Evolutionary conservation across 2,888 invertebrate species (phyloP).

Genomic region (Pristionchus fissidentatus): DNA sequence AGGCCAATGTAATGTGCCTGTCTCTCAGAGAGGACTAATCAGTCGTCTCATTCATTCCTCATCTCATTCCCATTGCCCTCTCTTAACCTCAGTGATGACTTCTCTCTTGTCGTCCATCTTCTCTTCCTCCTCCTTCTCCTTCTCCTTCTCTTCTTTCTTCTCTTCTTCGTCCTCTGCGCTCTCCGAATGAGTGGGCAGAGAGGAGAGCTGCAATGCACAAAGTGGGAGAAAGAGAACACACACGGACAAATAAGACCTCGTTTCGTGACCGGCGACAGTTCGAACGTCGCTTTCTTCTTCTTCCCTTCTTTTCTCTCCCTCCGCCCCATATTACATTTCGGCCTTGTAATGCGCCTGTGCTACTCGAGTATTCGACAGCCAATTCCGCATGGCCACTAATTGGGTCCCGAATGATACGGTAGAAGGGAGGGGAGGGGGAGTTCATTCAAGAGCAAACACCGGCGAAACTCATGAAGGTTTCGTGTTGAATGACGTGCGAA

Average conservation of each 20-base stretch:
- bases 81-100: not conserved
- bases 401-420: too few relatives aligned
- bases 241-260: not conserved
- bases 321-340: too few relatives aligned
- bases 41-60: not conserved
- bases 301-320: too few relatives aligned
- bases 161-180: slow-evolving; percentile 27
- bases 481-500: too few relatives aligned
- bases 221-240: not conserved
- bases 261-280: not conserved
- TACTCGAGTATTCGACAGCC: too few relatives aligned
- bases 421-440: too few relatives aligned
- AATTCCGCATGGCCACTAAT: too few relatives aligned
- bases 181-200: slow-evolving; percentile 36
- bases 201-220: slow-evolving; percentile 22
- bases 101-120: not conserved
- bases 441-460: too few relatives aligned
- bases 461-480: too few relatives aligned
- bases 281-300: not conserved
- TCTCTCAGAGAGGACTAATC: slow-evolving; percentile 23
- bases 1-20: not conserved
- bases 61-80: not conserved
- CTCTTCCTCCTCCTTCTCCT: slow-evolving; percentile 5
- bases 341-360: too few relatives aligned
- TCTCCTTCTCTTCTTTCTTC: not conserved